phyloP scores from a whole-genome alignment of 2,797 vertebrate species.

The Siniperca undulata region DNA sequence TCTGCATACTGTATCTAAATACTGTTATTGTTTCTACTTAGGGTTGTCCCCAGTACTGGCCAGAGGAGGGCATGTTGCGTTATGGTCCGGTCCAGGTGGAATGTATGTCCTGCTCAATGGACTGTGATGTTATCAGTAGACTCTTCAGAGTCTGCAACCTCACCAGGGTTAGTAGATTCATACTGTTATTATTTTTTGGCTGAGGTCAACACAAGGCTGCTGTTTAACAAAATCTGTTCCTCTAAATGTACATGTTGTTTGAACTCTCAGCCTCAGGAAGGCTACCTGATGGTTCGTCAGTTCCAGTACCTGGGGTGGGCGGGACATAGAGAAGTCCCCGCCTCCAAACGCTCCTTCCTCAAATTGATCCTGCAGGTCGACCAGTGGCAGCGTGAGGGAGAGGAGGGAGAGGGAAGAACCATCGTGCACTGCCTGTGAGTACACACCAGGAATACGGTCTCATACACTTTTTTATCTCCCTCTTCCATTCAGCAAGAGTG shows the following conservation, averaged over 20 bases:
- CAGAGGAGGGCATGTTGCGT: conserved; percentile 95
- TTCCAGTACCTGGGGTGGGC: conserved; percentile 99
- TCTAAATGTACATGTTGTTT: neutral
- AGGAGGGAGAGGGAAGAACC: conserved; percentile 96
- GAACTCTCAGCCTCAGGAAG: conserved; percentile 92
- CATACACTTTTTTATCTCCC: neutral
- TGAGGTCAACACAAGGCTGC: neutral
- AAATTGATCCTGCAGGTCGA: conserved; percentile 98
- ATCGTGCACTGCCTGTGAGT: conserved; percentile 99
- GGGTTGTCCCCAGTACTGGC: conserved; percentile 99
- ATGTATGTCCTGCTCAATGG: conserved; percentile 98
- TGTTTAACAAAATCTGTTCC: neutral
- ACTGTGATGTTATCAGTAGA: conserved; percentile 96
- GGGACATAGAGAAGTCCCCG: conserved; percentile 95
- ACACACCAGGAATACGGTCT: neutral
- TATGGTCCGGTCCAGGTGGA: conserved; percentile 98
- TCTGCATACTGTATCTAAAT: neutral
- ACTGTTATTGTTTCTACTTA: conserved; percentile 58
- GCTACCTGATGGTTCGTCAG: conserved; percentile 98
- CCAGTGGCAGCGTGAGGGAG: conserved; percentile 99
- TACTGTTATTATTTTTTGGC: neutral
- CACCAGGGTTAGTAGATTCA: conserved; percentile 89
- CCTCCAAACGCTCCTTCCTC: conserved; percentile 97
- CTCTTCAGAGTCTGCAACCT: conserved; percentile 99
- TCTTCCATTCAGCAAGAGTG: neutral